A percentile compares a stretch with the other conserved stretches of the same genome.
Conservation (phyloP, 2,888 invertebrate genomes). For the Drosophila lacicola region DNA sequence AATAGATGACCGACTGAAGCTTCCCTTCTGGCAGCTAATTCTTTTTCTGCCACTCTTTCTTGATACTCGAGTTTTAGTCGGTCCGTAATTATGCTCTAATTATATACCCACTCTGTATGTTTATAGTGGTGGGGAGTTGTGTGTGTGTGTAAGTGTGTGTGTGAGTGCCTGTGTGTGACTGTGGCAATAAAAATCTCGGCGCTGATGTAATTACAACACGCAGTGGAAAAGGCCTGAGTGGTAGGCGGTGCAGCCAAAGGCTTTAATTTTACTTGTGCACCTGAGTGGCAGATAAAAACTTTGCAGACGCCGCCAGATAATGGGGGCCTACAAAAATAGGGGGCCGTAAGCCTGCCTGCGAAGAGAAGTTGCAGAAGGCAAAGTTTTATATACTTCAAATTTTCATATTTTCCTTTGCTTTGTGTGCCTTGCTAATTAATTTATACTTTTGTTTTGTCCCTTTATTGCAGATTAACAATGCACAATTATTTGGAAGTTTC, state of each 20-base stretch:
- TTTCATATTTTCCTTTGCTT: neutral
- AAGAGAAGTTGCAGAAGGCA: constrained; percentile 18
- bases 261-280: constrained; percentile 48
- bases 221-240: constrained; percentile 47
- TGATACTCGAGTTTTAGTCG: constrained; percentile 71
- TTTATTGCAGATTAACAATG: constrained; percentile 34
- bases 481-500: neutral
- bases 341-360: constrained; percentile 6
- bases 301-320: constrained; percentile 48
- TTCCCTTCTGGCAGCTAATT: constrained; percentile 62
- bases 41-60: constrained; percentile 60
- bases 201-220: constrained; percentile 67
- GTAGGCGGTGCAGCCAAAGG: constrained; percentile 24
- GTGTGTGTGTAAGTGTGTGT: constrained; percentile 7
- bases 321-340: constrained; percentile 8
- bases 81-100: constrained; percentile 78
- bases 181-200: constrained; percentile 69
- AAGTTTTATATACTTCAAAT: constrained; percentile 7
- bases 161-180: constrained; percentile 19
- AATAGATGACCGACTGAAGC: constrained; percentile 76
- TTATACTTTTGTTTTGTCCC: neutral
- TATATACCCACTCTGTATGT: constrained; percentile 59
- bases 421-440: neutral
- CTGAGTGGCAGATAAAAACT: constrained; percentile 43
- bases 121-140: neutral